These are phyloP conservation scores for Cyaniris semiargus DNA, from an alignment of 2,888 invertebrate genomes.

Conservation along the genomic window DNA sequence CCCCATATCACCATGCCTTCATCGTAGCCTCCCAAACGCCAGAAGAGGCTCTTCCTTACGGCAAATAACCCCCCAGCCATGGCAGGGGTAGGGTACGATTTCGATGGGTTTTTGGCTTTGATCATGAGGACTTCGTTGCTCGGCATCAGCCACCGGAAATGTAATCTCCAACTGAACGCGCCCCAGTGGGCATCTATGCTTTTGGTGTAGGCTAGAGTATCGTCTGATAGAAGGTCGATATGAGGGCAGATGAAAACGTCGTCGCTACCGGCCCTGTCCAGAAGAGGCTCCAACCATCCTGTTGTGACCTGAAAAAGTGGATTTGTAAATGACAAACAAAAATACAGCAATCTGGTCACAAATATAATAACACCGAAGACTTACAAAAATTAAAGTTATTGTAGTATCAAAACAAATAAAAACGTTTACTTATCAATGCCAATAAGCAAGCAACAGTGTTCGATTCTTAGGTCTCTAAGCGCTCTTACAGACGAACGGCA, in stretches of 20 bases:
- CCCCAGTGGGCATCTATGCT: conserved; percentile 98
- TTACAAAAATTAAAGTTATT: no score
- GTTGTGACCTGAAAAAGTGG: conserved; percentile 65
- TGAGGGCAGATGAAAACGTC: conserved; percentile 76
- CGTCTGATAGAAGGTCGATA: conserved; percentile 90
- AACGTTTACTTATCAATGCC: no score
- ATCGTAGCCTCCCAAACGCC: conserved; percentile 89
- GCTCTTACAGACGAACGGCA: no score
- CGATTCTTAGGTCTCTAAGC: no score
- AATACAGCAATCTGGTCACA: no score
- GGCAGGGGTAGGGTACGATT: conserved; percentile 89
- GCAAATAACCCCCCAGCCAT: conserved; percentile 98
- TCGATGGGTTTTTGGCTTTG: conserved; percentile 82
- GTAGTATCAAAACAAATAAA: no score
- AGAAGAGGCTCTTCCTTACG: conserved; percentile 91
- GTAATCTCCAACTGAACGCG: conserved; percentile 98
- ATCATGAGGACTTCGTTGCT: conserved; percentile 83
- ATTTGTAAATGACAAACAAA: neutral
- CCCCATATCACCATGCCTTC: conserved; percentile 95
- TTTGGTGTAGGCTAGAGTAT: conserved; percentile 96
- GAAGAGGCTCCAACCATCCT: conserved; percentile 83
- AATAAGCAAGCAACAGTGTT: no score
- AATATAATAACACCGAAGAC: no score
- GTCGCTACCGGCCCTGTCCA: conserved; percentile 76
- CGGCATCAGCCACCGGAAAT: conserved; percentile 92